Percentiles rank a stretch among this genome's conserved stretches.
Conservation (phyloP, 2,888 invertebrate species). For the Suillia variegata region DNA sequence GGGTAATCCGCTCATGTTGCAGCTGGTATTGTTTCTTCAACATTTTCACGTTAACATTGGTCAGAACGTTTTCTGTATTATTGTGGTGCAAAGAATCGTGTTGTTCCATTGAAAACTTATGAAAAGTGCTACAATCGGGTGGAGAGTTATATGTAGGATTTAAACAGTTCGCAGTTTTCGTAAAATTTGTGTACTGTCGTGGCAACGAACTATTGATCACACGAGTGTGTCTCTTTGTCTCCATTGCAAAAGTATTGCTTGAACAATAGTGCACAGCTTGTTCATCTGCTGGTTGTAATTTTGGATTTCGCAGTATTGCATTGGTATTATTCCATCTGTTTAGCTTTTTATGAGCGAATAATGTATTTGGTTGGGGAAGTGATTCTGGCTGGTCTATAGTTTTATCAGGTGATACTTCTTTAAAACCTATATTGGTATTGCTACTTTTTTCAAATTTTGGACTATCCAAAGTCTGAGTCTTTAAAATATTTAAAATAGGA, state of each 20-base stretch:
- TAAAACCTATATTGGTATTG: no score
- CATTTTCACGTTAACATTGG: slow-evolving; percentile 31
- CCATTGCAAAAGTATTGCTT: no score
- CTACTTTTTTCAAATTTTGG: no score
- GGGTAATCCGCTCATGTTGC: no score
- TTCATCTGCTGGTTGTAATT: no score
- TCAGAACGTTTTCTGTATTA: slow-evolving; percentile 11
- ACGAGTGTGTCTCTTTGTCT: no score
- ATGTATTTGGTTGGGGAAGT: neutral
- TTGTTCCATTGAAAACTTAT: neutral
- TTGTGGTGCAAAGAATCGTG: neutral
- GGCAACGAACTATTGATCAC: neutral
- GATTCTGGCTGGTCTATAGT: neutral
- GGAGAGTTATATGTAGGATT: slow-evolving; percentile 24
- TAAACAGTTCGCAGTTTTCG: neutral
- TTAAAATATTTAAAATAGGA: no score
- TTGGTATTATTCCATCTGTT: slow-evolving; percentile 35
- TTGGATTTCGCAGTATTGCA: no score
- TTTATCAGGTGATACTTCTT: no score
- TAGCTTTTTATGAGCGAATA: neutral
- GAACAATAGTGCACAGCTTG: no score
- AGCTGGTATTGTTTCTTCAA: slow-evolving; percentile 35
- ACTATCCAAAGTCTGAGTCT: no score
- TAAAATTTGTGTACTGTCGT: neutral
- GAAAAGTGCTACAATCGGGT: slow-evolving; percentile 13